A percentile compares a stretch with the other conserved stretches of the same genome.
phyloP scores from a whole-genome alignment of 2,797 vertebrate genomes.

The Phalloptychus januarius region DNA sequence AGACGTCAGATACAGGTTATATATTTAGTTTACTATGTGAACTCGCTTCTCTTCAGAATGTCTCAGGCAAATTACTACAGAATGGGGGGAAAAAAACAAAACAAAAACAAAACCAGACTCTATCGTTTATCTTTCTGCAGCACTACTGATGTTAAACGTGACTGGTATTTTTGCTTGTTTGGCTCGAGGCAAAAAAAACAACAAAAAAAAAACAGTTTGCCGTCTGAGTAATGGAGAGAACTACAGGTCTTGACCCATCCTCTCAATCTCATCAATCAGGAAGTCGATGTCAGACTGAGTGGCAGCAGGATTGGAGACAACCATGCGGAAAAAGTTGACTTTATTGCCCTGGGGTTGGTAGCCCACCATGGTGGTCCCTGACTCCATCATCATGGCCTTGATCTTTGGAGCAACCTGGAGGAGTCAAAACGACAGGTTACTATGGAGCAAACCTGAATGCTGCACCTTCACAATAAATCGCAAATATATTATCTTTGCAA shows the following conservation, averaged over 20 bases:
- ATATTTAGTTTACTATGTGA: constrained; percentile 40
- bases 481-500: background rate
- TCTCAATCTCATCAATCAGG: constrained; percentile 97
- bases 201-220: no score
- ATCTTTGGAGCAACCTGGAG: constrained; percentile 95
- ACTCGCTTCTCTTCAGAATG: constrained; percentile 34
- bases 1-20: constrained; percentile 36
- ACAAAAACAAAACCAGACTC: constrained; percentile 29
- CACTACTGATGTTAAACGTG: constrained; percentile 51
- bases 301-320: constrained; percentile 93
- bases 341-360: constrained; percentile 97
- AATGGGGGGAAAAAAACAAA: no score
- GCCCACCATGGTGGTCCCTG: constrained; percentile 97
- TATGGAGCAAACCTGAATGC: background rate
- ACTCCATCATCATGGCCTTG: constrained; percentile 99
- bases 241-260: constrained; percentile 94
- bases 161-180: constrained; percentile 3
- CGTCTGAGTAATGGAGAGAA: constrained; percentile 46
- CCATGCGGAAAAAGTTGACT: constrained; percentile 99
- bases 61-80: constrained; percentile 34
- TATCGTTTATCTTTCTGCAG: constrained; percentile 45
- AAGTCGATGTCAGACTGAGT: constrained; percentile 98
- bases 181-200: constrained; percentile 20
- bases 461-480: background rate
- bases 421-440: background rate